Conservation (phyloP, 2,797 vertebrate species). For the Cynopterus sphinx region DNA sequence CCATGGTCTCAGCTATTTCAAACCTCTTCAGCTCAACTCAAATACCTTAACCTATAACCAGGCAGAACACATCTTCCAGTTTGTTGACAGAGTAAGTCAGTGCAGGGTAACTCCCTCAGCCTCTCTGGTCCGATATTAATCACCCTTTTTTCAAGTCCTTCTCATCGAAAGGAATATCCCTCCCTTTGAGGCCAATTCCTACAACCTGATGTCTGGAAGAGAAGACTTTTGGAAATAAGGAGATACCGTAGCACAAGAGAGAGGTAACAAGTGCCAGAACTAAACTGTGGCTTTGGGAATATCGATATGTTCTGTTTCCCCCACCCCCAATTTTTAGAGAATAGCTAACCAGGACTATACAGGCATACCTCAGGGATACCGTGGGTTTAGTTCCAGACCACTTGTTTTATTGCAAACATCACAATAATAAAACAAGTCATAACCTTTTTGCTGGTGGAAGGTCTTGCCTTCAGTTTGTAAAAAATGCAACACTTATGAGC, state of each 20-base stretch:
- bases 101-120: not conserved
- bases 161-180: not conserved
- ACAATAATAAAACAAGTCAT: not conserved
- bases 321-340: not conserved
- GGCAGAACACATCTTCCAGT: not conserved
- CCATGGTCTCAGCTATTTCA: not conserved
- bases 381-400: not conserved
- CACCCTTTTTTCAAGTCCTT: not conserved
- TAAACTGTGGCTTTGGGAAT: not conserved
- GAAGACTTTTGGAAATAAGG: not conserved
- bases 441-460: not conserved
- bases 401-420: too few relatives aligned
- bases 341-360: not conserved
- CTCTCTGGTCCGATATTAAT: not conserved
- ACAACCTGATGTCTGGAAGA: not conserved
- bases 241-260: not conserved
- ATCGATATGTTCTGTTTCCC: not conserved
- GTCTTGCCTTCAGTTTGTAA: not conserved
- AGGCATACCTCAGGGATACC: not conserved
- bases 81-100: not conserved
- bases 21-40: not conserved
- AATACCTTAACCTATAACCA: not conserved
- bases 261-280: not conserved
- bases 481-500: not conserved
- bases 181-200: not conserved